Percentiles rank a stretch among this genome's conserved stretches.
Evolutionary conservation across 2,113 vertebrate species (phyloP).

Genomic region (Podiceps cristatus): DNA sequence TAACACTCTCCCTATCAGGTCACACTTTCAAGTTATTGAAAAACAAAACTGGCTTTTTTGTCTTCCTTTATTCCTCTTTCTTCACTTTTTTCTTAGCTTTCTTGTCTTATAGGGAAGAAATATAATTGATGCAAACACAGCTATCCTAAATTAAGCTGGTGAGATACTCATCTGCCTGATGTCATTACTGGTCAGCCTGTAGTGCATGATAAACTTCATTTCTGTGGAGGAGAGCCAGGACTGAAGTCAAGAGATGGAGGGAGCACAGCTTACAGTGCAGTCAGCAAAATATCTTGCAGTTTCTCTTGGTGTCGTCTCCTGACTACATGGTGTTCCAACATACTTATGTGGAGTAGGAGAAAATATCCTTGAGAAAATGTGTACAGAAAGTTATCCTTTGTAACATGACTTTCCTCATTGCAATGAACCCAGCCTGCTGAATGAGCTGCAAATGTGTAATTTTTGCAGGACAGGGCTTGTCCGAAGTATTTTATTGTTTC

Average conservation of each 20-base stretch:
- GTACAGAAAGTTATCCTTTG: background rate
- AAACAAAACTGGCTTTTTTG: background rate
- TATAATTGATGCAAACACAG: background rate
- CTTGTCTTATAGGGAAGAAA: background rate
- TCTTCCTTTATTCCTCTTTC: background rate
- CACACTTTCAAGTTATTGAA: background rate
- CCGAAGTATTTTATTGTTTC: constrained; percentile 10
- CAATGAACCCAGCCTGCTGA: background rate
- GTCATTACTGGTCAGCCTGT: background rate
- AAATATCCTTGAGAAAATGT: background rate
- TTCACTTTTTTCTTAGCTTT: background rate
- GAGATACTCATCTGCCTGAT: background rate
- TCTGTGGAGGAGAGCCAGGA: background rate
- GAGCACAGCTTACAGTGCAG: background rate
- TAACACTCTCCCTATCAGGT: background rate
- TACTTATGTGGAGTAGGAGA: background rate
- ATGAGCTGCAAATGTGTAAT: background rate
- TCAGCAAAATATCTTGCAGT: background rate
- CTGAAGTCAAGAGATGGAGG: background rate
- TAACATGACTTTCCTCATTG: background rate
- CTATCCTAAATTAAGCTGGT: background rate
- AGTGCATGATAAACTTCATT: background rate
- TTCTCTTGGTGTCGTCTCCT: background rate
- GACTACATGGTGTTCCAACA: background rate
- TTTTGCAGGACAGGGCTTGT: constrained; percentile 51